Percentiles rank a stretch among this genome's conserved stretches.
Conservation (phyloP, 2,888 invertebrate genomes). For the Andrena praecox region DNA sequence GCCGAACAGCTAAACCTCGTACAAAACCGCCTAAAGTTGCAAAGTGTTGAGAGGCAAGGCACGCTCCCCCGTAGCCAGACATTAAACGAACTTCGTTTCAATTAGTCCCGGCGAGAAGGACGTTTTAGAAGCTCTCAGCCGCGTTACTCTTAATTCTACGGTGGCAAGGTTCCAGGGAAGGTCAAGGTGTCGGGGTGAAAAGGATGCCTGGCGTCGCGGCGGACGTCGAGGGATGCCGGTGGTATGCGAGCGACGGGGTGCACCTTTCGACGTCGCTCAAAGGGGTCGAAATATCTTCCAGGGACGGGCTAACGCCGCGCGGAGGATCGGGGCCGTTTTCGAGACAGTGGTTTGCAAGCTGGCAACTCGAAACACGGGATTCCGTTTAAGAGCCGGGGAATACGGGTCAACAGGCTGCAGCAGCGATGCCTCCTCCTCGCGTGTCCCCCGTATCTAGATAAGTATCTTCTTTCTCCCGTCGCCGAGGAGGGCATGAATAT, state of each 20-base stretch:
- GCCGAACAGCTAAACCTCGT: not conserved
- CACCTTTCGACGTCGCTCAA: slow-evolving; percentile 1
- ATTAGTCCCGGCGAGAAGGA: not conserved
- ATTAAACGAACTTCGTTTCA: slow-evolving; percentile 11
- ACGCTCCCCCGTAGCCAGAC: not conserved
- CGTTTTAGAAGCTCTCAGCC: not conserved
- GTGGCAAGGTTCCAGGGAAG: slow-evolving; percentile 37
- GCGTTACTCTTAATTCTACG: slow-evolving; percentile 9
- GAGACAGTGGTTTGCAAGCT: not conserved
- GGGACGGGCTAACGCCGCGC: not conserved
- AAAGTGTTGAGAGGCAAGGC: not conserved
- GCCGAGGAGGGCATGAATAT: slow-evolving; percentile 25
- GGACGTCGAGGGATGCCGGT: slow-evolving; percentile 3
- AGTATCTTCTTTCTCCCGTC: slow-evolving; percentile 33
- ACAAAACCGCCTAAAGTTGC: not conserved
- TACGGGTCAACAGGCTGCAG: slow-evolving; percentile 74
- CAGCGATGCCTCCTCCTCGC: slow-evolving; percentile 42
- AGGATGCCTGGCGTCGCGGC: slow-evolving; percentile 30
- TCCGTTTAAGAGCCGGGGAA: slow-evolving; percentile 55
- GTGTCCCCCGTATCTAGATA: slow-evolving; percentile 54
- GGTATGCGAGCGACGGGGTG: slow-evolving; percentile 25
- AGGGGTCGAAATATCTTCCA: not conserved
- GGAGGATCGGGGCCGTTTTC: slow-evolving; percentile 25
- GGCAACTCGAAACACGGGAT: slow-evolving; percentile 20
- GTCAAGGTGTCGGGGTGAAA: slow-evolving; percentile 49